Evolutionary conservation across 2,113 vertebrate genomes (phyloP).

Genomic region (Siphamia tubifer): DNA sequence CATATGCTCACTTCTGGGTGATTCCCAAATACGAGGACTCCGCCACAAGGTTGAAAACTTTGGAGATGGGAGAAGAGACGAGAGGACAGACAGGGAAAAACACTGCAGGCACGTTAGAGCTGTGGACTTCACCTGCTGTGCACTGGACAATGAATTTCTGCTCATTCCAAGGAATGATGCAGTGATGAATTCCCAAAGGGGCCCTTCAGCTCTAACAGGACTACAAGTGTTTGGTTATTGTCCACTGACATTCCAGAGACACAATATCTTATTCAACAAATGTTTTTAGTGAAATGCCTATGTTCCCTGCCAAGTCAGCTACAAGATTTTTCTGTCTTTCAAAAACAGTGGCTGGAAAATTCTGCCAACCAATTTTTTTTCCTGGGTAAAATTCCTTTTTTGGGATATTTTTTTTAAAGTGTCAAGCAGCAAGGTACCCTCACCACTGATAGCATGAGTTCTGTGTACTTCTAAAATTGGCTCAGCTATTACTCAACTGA

Average conservation of each 20-base stretch:
- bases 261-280: background rate
- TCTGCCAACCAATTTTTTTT: conserved; percentile 5
- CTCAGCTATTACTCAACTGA: conserved; percentile 59
- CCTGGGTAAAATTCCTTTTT: conserved; percentile 27
- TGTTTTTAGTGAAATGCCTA: background rate
- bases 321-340: background rate
- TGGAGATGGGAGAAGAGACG: conserved; percentile 45
- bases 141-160: conserved; percentile 28
- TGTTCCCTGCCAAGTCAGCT: conserved; percentile 6
- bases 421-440: conserved; percentile 60
- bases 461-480: conserved; percentile 50
- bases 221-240: conserved; percentile 12
- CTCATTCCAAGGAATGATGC: conserved; percentile 18
- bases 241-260: conserved; percentile 3
- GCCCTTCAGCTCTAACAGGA: conserved; percentile 18
- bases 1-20: conserved; percentile 9
- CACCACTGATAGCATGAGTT: conserved; percentile 43
- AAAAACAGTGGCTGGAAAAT: conserved; percentile 7
- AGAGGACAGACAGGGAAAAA: background rate
- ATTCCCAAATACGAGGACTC: conserved; percentile 12
- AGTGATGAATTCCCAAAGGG: conserved; percentile 41
- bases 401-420: too few species aligned
- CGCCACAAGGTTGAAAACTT: conserved; percentile 41
- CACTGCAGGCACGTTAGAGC: conserved; percentile 5
- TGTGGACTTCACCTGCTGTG: conserved; percentile 48